Percentiles rank a stretch among this genome's conserved stretches.
Evolutionary conservation across 1,140 invertebrate genomes (phyloP).

Genomic region (Planococcus citri): DNA sequence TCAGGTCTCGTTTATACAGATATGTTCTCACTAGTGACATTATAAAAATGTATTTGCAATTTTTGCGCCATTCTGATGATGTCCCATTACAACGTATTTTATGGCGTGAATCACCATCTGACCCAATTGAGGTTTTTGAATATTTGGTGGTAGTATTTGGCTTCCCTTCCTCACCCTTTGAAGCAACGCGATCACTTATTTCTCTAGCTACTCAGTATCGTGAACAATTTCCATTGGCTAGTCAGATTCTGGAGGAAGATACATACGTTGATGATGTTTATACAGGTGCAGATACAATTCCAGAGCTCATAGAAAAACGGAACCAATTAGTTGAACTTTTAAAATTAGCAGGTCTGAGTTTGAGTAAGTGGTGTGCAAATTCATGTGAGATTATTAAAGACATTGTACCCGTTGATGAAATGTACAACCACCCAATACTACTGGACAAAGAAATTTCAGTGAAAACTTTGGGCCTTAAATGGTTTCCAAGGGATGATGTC

Average conservation of each 20-base stretch:
- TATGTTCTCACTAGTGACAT: background rate
- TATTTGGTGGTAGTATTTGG: constrained; percentile 35
- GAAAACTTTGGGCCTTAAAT: constrained; percentile 31
- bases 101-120: background rate
- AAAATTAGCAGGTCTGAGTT: constrained; percentile 25
- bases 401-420: constrained; percentile 21
- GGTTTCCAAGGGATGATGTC: constrained; percentile 29
- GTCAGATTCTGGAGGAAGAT: constrained; percentile 28
- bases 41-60: background rate
- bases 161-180: constrained; percentile 32
- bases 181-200: constrained; percentile 31
- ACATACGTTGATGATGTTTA: constrained; percentile 35
- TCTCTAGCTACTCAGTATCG: constrained; percentile 29
- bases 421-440: constrained; percentile 19
- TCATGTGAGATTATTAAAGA: constrained; percentile 27
- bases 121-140: constrained; percentile 30
- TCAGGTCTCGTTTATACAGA: background rate
- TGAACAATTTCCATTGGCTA: constrained; percentile 28
- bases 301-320: constrained; percentile 26
- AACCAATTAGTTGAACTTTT: constrained; percentile 26
- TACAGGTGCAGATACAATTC: constrained; percentile 28
- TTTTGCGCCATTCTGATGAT: background rate
- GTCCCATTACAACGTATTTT: background rate
- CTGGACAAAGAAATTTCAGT: constrained; percentile 26
- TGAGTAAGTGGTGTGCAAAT: constrained; percentile 32